phyloP scores from a whole-genome alignment of 2,113 vertebrate genomes.

The Naja naja region DNA sequence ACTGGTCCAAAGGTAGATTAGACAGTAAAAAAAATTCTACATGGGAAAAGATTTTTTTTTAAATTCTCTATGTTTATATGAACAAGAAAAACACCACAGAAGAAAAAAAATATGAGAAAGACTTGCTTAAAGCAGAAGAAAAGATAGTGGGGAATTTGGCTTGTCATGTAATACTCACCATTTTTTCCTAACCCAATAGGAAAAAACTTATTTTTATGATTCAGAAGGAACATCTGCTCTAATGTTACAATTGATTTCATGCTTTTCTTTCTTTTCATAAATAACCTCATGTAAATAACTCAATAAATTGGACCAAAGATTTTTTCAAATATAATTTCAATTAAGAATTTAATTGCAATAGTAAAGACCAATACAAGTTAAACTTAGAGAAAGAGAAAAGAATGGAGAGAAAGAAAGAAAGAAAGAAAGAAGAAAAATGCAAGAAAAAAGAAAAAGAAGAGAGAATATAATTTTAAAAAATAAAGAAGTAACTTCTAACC shows the following conservation, averaged over 20 bases:
- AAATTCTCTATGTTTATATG: neutral
- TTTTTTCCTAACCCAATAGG: neutral
- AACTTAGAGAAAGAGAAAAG: too few species aligned
- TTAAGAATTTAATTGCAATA: too few species aligned
- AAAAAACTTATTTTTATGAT: neutral
- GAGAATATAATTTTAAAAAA: neutral
- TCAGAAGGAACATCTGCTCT: neutral
- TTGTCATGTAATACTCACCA: neutral
- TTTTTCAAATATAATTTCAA: too few species aligned
- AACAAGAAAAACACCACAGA: too few species aligned
- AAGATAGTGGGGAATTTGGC: neutral
- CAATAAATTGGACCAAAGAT: too few species aligned
- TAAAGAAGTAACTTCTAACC: neutral
- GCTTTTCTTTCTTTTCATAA: too few species aligned
- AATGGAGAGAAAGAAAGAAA: too few species aligned
- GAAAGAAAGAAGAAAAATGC: too few species aligned
- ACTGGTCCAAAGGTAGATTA: neutral
- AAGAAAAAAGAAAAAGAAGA: neutral
- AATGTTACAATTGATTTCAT: neutral
- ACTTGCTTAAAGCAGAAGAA: neutral
- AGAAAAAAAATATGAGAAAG: neutral
- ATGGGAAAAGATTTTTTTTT: neutral
- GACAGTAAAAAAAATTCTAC: neutral
- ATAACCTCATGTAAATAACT: too few species aligned
- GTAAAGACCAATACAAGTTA: too few species aligned